Conservation (phyloP, 2,888 invertebrate genomes). For the Diadegma fenestrale region DNA sequence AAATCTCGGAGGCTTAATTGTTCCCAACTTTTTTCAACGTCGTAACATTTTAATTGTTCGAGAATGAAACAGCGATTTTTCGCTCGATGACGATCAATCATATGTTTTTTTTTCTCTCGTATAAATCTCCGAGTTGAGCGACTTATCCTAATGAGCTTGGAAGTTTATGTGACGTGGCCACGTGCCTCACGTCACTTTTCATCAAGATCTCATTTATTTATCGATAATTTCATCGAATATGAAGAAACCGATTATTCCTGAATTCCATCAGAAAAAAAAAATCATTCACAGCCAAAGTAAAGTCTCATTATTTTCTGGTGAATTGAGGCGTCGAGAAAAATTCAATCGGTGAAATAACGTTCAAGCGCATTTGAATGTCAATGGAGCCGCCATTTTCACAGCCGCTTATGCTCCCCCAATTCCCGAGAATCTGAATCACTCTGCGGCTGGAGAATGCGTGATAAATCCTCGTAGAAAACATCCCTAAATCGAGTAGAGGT, state of each 20-base stretch:
- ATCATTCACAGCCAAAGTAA: neutral
- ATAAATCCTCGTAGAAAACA: slow-evolving; percentile 32
- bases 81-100: slow-evolving; percentile 51
- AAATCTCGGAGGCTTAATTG: slow-evolving; percentile 15
- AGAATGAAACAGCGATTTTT: slow-evolving; percentile 48
- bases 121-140: slow-evolving; percentile 25
- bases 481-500: slow-evolving; percentile 56
- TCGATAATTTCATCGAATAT: slow-evolving; percentile 9
- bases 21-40: slow-evolving; percentile 24
- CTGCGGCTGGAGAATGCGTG: neutral
- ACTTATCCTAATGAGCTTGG: slow-evolving; percentile 53
- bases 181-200: slow-evolving; percentile 55
- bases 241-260: slow-evolving; percentile 25
- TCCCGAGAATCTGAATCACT: neutral
- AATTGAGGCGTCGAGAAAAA: too few relatives aligned
- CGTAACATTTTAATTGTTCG: slow-evolving; percentile 27
- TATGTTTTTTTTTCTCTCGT: slow-evolving; percentile 33
- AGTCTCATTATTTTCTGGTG: neutral
- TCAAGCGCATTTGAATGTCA: neutral
- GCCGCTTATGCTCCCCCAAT: neutral
- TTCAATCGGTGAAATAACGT: neutral
- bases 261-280: neutral
- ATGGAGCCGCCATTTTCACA: neutral
- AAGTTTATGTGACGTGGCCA: slow-evolving; percentile 40
- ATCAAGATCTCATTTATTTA: slow-evolving; percentile 51